Evolutionary conservation across 2,888 invertebrate genomes (phyloP).

Genomic region (Anaspis maculata): DNA sequence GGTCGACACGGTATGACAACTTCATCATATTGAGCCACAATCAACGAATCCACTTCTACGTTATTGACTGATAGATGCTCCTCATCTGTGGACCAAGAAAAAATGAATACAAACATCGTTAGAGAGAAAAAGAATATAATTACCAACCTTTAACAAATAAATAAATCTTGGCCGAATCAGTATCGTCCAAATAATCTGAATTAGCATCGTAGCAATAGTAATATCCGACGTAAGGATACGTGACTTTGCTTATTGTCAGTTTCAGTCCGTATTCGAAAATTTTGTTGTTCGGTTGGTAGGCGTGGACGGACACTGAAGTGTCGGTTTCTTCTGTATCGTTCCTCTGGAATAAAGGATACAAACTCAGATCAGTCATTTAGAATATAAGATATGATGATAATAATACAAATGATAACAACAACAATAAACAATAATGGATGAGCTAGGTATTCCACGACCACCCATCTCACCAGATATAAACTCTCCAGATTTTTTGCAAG

Average conservation of each 20-base stretch:
- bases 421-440: not conserved
- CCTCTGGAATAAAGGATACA: conserved; percentile 14
- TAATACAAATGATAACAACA: too few species aligned
- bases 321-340: conserved; percentile 2
- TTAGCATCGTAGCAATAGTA: conserved; percentile 39
- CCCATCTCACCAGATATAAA: too few species aligned
- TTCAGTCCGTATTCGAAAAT: conserved; percentile 39
- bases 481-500: too few species aligned
- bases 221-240: conserved; percentile 37
- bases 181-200: conserved; percentile 32
- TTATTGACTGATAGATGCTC: conserved; percentile 40
- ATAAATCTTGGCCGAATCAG: conserved; percentile 43
- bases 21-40: conserved; percentile 38
- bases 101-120: conserved; percentile 4
- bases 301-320: conserved; percentile 13
- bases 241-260: conserved; percentile 37
- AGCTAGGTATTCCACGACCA: not conserved
- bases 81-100: conserved; percentile 40
- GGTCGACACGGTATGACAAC: conserved; percentile 55
- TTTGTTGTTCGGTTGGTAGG: conserved; percentile 22
- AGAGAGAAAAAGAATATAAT: too few species aligned
- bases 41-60: conserved; percentile 23
- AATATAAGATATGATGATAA: conserved; percentile 1
- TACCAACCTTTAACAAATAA: conserved; percentile 48
- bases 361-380: conserved; percentile 2